Conservation (phyloP, 2,888 invertebrate species). For the Metalampra italica region DNA sequence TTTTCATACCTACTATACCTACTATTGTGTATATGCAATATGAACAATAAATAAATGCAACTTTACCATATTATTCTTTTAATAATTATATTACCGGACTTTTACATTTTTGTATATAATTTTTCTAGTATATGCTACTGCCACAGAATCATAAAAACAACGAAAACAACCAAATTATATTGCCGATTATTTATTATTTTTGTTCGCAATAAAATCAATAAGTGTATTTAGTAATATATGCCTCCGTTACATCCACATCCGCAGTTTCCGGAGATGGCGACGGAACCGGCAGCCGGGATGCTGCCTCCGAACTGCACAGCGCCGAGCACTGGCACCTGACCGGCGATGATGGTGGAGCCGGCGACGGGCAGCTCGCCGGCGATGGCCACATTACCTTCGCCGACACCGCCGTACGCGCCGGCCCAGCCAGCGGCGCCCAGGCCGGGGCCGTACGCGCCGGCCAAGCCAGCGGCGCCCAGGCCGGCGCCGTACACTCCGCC, state of each 20-base stretch:
- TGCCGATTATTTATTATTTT: not conserved
- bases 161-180: not conserved
- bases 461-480: not conserved
- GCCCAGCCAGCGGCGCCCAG: not conserved
- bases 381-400: slow-evolving; percentile 25
- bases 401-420: slow-evolving; percentile 1
- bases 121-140: too few relatives aligned
- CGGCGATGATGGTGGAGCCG: slow-evolving; percentile 29
- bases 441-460: not conserved
- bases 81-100: too few relatives aligned
- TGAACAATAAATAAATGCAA: too few relatives aligned
- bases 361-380: slow-evolving; percentile 27
- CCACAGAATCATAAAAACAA: too few relatives aligned
- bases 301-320: slow-evolving; percentile 25
- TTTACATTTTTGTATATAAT: too few relatives aligned
- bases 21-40: too few relatives aligned
- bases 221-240: not conserved
- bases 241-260: slow-evolving; percentile 17
- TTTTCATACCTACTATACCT: too few relatives aligned
- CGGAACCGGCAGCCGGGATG: slow-evolving; percentile 26
- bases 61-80: too few relatives aligned
- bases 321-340: slow-evolving; percentile 33
- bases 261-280: slow-evolving; percentile 28
- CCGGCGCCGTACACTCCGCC: slow-evolving; percentile 1
- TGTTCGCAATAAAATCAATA: not conserved